Percentiles rank a stretch among this genome's conserved stretches.
phyloP scores from a whole-genome alignment of 2,113 vertebrate species.

The Cyphomyrus plagiostoma region DNA sequence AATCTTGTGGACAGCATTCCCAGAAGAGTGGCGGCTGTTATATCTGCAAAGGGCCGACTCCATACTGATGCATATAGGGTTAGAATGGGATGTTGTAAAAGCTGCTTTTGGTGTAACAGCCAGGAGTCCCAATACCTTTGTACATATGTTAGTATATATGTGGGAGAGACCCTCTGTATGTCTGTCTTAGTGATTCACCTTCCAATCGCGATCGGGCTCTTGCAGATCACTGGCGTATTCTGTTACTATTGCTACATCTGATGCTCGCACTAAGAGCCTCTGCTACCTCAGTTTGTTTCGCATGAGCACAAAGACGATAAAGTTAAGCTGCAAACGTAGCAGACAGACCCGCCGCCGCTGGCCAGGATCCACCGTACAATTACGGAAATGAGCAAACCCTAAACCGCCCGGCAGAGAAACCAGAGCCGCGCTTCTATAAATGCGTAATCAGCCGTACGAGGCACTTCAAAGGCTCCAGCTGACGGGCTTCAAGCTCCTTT shows the following conservation, averaged over 20 bases:
- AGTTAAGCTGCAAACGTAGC: neutral
- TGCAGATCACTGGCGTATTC: no score
- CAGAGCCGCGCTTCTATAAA: conserved; percentile 49
- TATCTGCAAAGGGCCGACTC: neutral
- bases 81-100: neutral
- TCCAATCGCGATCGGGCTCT: no score
- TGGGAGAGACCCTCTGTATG: no score
- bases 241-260: no score
- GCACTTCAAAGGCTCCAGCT: neutral
- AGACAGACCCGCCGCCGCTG: neutral
- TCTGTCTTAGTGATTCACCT: no score
- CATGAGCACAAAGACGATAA: no score
- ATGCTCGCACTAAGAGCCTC: no score
- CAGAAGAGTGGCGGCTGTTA: neutral
- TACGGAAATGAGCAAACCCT: conserved; percentile 65
- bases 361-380: conserved; percentile 40
- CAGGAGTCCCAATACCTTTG: no score
- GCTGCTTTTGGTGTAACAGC: neutral
- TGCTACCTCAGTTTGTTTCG: no score
- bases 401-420: conserved; percentile 61
- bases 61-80: neutral
- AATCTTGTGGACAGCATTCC: neutral
- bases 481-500: neutral
- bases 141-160: no score
- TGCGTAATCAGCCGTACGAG: conserved; percentile 51